phyloP scores from a whole-genome alignment of 2,888 invertebrate species.

The Hymenopus coronatus region DNA sequence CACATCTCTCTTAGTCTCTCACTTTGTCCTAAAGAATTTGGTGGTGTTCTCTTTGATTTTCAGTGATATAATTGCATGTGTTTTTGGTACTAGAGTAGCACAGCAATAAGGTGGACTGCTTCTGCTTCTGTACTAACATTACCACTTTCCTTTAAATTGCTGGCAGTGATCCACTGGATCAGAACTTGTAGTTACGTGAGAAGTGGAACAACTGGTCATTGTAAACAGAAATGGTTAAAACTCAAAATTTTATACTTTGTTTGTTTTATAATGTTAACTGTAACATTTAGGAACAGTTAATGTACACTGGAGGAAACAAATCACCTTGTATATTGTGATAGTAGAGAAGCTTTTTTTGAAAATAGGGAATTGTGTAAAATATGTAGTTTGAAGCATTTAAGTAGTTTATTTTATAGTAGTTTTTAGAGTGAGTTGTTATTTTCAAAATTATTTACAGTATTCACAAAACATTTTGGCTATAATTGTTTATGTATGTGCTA shows the following conservation, averaged over 20 bases:
- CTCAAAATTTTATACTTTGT: not conserved
- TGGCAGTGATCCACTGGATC: slow-evolving; percentile 6
- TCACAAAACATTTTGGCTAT: no score
- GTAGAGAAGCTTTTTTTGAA: no score
- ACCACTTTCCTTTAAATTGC: slow-evolving; percentile 4
- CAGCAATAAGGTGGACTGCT: not conserved
- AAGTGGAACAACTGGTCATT: slow-evolving; percentile 21
- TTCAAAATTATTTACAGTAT: no score
- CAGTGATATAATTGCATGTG: not conserved
- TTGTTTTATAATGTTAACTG: not conserved
- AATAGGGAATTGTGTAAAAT: no score
- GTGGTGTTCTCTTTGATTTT: not conserved
- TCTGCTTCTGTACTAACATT: slow-evolving; percentile 3
- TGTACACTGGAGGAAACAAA: not conserved
- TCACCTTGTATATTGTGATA: no score
- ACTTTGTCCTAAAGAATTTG: not conserved
- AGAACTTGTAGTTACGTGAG: slow-evolving; percentile 17
- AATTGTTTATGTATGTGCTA: no score
- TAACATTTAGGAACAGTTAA: not conserved
- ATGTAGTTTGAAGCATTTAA: not conserved
- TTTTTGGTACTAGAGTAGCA: not conserved
- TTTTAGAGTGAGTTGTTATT: not conserved
- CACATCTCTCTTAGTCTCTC: not conserved
- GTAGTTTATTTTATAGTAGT: no score
- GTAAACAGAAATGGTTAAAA: not conserved